phyloP scores from a whole-genome alignment of 2,888 invertebrate species.

The Lathronympha strigana region DNA sequence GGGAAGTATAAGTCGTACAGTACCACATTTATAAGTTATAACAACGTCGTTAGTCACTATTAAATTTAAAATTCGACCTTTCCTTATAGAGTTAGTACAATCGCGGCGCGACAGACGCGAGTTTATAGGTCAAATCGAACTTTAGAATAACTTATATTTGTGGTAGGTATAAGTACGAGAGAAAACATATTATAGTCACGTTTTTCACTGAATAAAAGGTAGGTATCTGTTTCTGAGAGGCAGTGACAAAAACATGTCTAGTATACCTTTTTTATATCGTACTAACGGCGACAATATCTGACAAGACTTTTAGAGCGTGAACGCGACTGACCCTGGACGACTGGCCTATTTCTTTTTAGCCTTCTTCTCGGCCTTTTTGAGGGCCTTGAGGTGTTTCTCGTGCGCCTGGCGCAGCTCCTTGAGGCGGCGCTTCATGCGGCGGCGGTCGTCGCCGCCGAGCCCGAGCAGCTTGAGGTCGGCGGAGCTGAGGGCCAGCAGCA shows the following conservation, averaged over 20 bases:
- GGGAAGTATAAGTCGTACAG: neutral
- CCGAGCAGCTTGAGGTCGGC: conserved; percentile 95
- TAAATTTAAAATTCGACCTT: neutral
- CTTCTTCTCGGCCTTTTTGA: conserved; percentile 93
- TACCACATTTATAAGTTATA: conserved; percentile 2
- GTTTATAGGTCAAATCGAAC: too few species aligned
- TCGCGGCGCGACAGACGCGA: too few species aligned
- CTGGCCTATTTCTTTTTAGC: conserved; percentile 87
- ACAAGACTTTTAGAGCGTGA: neutral
- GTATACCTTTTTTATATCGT: neutral
- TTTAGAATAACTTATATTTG: conserved; percentile 2
- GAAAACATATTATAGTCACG: neutral
- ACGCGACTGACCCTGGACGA: conserved; percentile 16
- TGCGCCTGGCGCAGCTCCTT: conserved; percentile 92
- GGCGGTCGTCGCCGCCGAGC: conserved; percentile 91
- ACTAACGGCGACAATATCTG: neutral
- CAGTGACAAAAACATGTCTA: neutral
- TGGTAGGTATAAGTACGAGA: neutral
- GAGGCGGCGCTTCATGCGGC: conserved; percentile 91
- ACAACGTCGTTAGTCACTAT: neutral
- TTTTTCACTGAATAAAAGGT: neutral
- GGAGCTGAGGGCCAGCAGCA: conserved; percentile 94
- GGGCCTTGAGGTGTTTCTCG: conserved; percentile 94
- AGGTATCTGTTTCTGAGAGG: neutral
- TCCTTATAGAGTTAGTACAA: neutral